Evolutionary conservation across 2,113 vertebrate genomes (phyloP).

Genomic region (Anarrhichthys ocellatus): DNA sequence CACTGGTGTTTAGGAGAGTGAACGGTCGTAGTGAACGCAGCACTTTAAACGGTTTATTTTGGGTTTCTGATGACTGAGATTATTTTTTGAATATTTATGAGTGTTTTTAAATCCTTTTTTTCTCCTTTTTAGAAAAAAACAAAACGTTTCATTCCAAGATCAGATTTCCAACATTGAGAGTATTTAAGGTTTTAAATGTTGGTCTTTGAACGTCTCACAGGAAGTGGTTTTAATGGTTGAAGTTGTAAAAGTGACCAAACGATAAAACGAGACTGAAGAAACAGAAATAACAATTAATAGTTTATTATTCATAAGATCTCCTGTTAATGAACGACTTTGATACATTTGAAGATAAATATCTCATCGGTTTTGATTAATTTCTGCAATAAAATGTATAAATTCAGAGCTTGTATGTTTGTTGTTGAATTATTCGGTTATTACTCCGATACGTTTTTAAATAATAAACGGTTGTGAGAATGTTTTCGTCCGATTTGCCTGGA

Average conservation of each 20-base stretch:
- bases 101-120: background rate
- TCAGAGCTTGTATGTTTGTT: background rate
- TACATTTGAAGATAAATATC: background rate
- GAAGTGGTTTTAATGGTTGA: background rate
- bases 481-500: background rate
- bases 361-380: background rate
- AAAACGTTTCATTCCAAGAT: conserved; percentile 19
- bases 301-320: background rate
- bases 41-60: background rate
- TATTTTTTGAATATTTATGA: background rate
- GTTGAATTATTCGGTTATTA: background rate
- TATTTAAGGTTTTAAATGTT: background rate
- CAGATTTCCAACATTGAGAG: conserved; percentile 9
- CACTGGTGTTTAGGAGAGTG: too few species aligned
- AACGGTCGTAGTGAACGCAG: too few species aligned
- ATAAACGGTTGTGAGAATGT: background rate
- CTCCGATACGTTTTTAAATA: background rate
- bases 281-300: background rate
- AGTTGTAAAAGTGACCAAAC: conserved; percentile 42
- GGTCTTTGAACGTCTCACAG: background rate
- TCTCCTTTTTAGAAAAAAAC: background rate
- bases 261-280: background rate
- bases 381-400: background rate
- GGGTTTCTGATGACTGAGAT: background rate
- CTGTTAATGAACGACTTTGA: background rate